These are phyloP conservation scores for Pachyseris speciosa DNA, from an alignment of 64 coral and sea anemone species.

Conservation along the genomic window DNA sequence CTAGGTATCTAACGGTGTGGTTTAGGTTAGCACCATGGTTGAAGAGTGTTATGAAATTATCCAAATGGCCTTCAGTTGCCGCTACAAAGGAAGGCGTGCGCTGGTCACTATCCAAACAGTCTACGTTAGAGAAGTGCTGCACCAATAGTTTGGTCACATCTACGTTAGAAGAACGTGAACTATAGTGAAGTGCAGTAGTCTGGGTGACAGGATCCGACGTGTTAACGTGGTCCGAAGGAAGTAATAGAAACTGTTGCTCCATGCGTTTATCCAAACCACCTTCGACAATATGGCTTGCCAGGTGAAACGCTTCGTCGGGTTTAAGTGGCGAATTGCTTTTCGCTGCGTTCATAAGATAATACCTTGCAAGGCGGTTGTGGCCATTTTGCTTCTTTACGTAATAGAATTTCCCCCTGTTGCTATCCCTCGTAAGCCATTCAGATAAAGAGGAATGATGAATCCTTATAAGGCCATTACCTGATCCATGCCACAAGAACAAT, in stretches of 20 bases:
- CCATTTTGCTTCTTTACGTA: slow-evolving; percentile 68
- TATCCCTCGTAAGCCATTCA: slow-evolving; percentile 82
- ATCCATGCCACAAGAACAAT: slow-evolving; percentile 53
- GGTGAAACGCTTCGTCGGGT: slow-evolving; percentile 27
- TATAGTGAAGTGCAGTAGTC: slow-evolving; percentile 66
- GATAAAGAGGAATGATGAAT: slow-evolving; percentile 77
- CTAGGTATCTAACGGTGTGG: neutral
- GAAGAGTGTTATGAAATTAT: slow-evolving; percentile 27
- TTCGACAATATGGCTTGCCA: slow-evolving; percentile 71
- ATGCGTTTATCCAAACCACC: neutral
- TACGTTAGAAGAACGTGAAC: neutral
- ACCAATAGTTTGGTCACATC: slow-evolving; percentile 13
- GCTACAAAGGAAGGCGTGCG: slow-evolving; percentile 78
- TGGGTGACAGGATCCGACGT: slow-evolving; percentile 32
- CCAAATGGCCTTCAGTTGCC: slow-evolving; percentile 4
- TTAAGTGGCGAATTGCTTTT: neutral
- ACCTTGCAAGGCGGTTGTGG: slow-evolving; percentile 63
- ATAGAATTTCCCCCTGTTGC: slow-evolving; percentile 54
- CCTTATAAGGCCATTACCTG: slow-evolving; percentile 26
- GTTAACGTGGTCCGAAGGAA: slow-evolving; percentile 41
- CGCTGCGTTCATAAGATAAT: slow-evolving; percentile 16
- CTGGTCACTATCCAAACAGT: slow-evolving; percentile 54
- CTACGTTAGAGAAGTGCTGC: slow-evolving; percentile 57
- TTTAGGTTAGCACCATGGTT: slow-evolving; percentile 62
- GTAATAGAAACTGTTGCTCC: slow-evolving; percentile 2